These are phyloP conservation scores for Frieseomelitta varia DNA, from an alignment of 1,140 invertebrate species.

Conservation along the genomic window DNA sequence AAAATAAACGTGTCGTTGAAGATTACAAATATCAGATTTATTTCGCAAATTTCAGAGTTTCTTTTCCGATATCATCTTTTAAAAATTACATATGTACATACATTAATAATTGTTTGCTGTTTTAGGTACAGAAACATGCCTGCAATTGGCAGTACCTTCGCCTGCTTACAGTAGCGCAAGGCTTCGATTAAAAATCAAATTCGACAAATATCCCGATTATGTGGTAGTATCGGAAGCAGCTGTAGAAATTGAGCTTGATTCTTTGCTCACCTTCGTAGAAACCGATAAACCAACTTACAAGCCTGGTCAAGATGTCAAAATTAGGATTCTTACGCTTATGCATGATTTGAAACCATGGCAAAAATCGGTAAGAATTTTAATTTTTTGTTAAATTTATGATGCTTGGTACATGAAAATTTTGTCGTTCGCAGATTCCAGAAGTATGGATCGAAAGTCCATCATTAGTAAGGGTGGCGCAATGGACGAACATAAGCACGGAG, in stretches of 20 bases:
- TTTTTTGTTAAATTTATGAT: neutral
- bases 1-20: neutral
- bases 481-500: slow-evolving; percentile 82
- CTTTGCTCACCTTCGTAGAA: slow-evolving; percentile 82
- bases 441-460: slow-evolving; percentile 85
- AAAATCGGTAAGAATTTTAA: slow-evolving; percentile 74
- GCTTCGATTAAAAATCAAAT: slow-evolving; percentile 81
- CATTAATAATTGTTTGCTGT: neutral
- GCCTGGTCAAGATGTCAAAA: slow-evolving; percentile 84
- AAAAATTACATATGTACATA: neutral
- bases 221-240: slow-evolving; percentile 80
- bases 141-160: slow-evolving; percentile 76
- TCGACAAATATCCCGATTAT: slow-evolving; percentile 82
- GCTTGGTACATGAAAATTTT: neutral
- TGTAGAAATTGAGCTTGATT: slow-evolving; percentile 78
- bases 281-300: slow-evolving; percentile 86
- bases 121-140: slow-evolving; percentile 75
- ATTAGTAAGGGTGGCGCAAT: slow-evolving; percentile 83
- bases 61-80: neutral
- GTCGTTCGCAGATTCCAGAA: slow-evolving; percentile 80
- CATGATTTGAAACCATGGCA: slow-evolving; percentile 81
- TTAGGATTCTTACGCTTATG: slow-evolving; percentile 82
- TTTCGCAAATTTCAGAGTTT: neutral
- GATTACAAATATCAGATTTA: neutral
- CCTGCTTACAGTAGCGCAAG: slow-evolving; percentile 76